These are phyloP conservation scores for Ascaphus truei DNA, from an alignment of 2,113 vertebrate genomes.

Conservation along the genomic window DNA sequence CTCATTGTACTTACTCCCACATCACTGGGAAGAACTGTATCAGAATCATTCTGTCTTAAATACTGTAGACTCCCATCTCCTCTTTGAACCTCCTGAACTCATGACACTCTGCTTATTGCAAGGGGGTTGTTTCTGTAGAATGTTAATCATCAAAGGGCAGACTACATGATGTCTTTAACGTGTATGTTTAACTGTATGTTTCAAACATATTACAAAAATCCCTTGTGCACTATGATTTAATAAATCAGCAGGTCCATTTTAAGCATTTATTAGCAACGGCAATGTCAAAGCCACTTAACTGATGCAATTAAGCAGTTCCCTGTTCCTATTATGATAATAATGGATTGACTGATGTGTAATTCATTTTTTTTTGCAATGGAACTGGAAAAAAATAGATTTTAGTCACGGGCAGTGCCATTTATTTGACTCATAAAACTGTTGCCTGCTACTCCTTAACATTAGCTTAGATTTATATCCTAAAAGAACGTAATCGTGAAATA, in stretches of 20 bases:
- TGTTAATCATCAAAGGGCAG: too few relatives aligned
- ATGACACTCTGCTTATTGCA: too few relatives aligned
- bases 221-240: conserved; percentile 50
- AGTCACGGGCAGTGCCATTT: conserved; percentile 42
- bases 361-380: conserved; percentile 55
- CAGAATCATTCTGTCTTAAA: too few relatives aligned
- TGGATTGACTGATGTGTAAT: conserved; percentile 58
- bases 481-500: conserved; percentile 20
- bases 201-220: conserved; percentile 46
- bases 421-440: conserved; percentile 46
- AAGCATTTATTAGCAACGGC: conserved; percentile 56
- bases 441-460: conserved; percentile 37
- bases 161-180: too few relatives aligned
- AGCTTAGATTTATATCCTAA: conserved; percentile 37
- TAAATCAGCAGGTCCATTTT: conserved; percentile 55
- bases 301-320: conserved; percentile 57
- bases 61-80: too few relatives aligned
- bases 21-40: too few relatives aligned
- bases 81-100: too few relatives aligned
- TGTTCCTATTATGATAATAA: conserved; percentile 55
- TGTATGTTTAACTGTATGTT: too few relatives aligned
- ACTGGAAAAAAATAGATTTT: conserved; percentile 55
- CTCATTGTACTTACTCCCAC: too few relatives aligned
- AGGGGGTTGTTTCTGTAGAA: too few relatives aligned
- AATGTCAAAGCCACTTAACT: conserved; percentile 63